Base-by-base conservation (phyloP, 2,797 vertebrate species). In the Enteromius radiatus region DNA sequence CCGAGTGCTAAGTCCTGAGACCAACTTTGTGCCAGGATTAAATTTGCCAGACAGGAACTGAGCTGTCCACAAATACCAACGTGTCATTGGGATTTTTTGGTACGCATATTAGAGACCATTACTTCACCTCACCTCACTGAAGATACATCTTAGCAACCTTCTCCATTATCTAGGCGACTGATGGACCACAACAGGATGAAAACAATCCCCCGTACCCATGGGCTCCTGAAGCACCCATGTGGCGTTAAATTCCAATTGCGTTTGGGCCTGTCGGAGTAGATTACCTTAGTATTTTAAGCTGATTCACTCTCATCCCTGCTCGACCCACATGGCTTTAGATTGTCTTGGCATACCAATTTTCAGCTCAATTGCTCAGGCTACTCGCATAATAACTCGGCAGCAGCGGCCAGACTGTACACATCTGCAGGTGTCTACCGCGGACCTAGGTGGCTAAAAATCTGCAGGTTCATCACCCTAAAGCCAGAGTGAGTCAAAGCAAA, bases 361-460 rank as follows among this genome's bases (percentile, higher is more conserved):
- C 92, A 94, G 93, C 93, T 93, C 93, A 94, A 94, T 94, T 94
- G 93, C 92, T 92, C 91, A 88, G 91, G 88, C 89, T 90, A 90
- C 89, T 93, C 85, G 88, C 87, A 76, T 81, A 81, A 84, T 85
- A 82, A 81, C 45, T n/a, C n/a, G 41, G 41, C 11, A 28, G 33
- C 73, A 23, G 33, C n/a, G 6, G 12, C 10, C 38, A 23, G 71
- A 80, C 38, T 54, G 79, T 80, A 76, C 76, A 85, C 81, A 78
- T 52, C 26, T 76, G n/a, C 38, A 31, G 33, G 54, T 70, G 45
- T 52, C 70, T 79, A 31, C 19, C 38, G 36, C 43, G 38, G 23
- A 69, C 4, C 14, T 64, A 33, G 23, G 19, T 52, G 69, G 61
- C 31, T 15, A 17, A 45, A 61, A 64, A 65, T 80, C 73, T 82